phyloP scores from a whole-genome alignment of 2,797 vertebrate genomes.

The Platyrinchus mystaceus region DNA sequence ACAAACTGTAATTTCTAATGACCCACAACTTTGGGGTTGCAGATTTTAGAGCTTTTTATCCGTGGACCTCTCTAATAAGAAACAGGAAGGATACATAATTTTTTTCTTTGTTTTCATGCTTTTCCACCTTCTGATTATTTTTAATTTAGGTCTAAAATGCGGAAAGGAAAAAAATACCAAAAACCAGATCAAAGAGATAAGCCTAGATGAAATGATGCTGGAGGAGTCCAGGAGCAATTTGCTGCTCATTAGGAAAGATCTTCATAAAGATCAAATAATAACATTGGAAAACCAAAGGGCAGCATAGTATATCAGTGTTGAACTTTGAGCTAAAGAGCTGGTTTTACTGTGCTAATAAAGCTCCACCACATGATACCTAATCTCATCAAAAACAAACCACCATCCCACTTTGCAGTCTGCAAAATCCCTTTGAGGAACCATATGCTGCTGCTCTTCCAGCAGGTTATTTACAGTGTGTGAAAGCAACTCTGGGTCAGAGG shows the following conservation, averaged over 20 bases:
- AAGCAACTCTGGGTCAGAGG: not conserved
- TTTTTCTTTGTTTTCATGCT: not conserved
- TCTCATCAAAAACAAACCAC: not conserved
- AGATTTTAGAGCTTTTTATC: not conserved
- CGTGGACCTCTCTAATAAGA: not conserved
- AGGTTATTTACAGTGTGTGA: not conserved
- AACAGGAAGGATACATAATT: accelerated
- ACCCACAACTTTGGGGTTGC: not conserved
- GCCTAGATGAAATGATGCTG: not conserved
- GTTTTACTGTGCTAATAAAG: not conserved
- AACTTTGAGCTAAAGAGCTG: not conserved
- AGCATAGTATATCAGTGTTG: not conserved
- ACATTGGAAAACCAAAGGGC: not conserved
- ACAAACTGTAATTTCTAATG: not conserved
- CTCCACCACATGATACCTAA: not conserved
- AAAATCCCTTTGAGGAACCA: not conserved
- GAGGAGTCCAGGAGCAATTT: not conserved
- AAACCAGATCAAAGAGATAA: not conserved
- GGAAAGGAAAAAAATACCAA: not conserved
- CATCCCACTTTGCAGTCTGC: not conserved
- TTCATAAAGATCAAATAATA: not conserved
- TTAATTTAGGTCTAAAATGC: not conserved
- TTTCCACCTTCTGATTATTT: not conserved
- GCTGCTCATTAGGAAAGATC: not conserved
- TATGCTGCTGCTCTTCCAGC: not conserved